A percentile compares a stretch with the other conserved stretches of the same genome.
These are phyloP conservation scores for Poeciliopsis retropinna DNA, from an alignment of 2,113 vertebrate genomes.

Conservation along the genomic window DNA sequence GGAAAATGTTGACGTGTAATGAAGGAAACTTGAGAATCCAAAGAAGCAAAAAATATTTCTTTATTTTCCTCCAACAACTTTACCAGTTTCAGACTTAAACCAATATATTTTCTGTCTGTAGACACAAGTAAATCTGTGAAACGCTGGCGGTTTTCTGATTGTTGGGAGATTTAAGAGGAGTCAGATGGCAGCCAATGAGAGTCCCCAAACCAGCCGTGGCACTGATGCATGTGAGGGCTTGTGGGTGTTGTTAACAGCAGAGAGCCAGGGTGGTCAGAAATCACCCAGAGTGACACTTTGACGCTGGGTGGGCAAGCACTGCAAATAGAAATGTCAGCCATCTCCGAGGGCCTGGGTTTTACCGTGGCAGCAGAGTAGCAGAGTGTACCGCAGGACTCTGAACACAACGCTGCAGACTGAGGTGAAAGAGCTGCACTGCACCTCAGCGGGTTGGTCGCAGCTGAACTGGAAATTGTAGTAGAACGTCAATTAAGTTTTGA, in stretches of 20 bases:
- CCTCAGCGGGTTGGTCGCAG: constrained; percentile 45
- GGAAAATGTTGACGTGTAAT: constrained; percentile 56
- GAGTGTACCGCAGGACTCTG: constrained; percentile 45
- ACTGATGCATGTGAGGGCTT: constrained; percentile 74
- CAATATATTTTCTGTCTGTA: constrained; percentile 49
- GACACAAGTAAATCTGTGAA: constrained; percentile 63
- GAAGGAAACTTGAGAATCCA: constrained; percentile 41
- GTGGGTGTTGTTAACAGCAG: constrained; percentile 83
- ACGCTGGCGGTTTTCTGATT: constrained; percentile 73
- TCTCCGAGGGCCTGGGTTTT: constrained; percentile 58
- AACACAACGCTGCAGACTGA: constrained; percentile 31
- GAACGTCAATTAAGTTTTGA: constrained; percentile 33
- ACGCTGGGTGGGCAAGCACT: constrained; percentile 78
- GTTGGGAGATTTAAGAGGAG: constrained; percentile 81
- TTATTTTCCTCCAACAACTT: constrained; percentile 45
- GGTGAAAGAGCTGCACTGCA: constrained; percentile 50
- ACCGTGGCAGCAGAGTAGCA: constrained; percentile 58
- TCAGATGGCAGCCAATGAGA: constrained; percentile 81
- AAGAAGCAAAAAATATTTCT: constrained; percentile 18
- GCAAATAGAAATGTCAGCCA: constrained; percentile 80
- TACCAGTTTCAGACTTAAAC: constrained; percentile 36
- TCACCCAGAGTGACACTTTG: constrained; percentile 84
- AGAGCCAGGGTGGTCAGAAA: constrained; percentile 82
- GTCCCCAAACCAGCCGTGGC: constrained; percentile 80
- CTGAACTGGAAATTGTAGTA: constrained; percentile 33